Percentiles rank a stretch among this genome's conserved stretches.
phyloP scores from a whole-genome alignment of 2,888 invertebrate species.

The Apotomis betuletana region DNA sequence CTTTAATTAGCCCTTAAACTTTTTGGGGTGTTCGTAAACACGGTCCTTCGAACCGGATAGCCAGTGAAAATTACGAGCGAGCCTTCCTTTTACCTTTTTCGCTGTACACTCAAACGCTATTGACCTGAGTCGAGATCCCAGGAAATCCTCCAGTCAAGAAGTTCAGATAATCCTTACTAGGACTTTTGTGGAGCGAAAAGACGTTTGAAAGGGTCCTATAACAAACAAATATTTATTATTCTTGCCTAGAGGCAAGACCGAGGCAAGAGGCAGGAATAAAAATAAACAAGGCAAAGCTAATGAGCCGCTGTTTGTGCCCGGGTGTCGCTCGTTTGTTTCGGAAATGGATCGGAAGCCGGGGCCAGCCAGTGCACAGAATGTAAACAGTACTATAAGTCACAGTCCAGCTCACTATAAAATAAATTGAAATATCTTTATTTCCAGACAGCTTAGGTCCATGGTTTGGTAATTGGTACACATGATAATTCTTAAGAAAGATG shows the following conservation, averaged over 20 bases:
- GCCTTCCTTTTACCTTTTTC: background rate
- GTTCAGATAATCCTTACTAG: constrained; percentile 2
- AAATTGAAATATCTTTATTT: too few relatives aligned
- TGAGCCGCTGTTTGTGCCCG: constrained; percentile 53
- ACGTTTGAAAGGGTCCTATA: constrained; percentile 15
- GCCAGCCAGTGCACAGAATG: constrained; percentile 17
- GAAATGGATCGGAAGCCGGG: constrained; percentile 57
- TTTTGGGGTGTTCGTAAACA: constrained; percentile 1
- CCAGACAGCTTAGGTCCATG: too few relatives aligned
- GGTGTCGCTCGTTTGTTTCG: constrained; percentile 59
- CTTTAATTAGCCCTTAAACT: constrained; percentile 1
- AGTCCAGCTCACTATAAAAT: too few relatives aligned
- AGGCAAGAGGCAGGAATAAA: constrained; percentile 37
- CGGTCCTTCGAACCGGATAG: constrained; percentile 8
- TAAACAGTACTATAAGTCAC: constrained; percentile 9
- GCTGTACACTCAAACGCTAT: background rate
- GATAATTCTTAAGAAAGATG: too few relatives aligned
- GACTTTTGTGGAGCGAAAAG: background rate
- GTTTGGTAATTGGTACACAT: too few relatives aligned
- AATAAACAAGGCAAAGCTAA: constrained; percentile 52
- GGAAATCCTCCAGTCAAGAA: constrained; percentile 9
- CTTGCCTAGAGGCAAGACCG: constrained; percentile 21
- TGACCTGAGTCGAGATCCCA: background rate
- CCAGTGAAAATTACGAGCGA: background rate
- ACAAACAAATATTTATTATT: constrained; percentile 35